Base-by-base conservation (phyloP, 2,797 vertebrate genomes). In the Protosalanx chinensis region DNA sequence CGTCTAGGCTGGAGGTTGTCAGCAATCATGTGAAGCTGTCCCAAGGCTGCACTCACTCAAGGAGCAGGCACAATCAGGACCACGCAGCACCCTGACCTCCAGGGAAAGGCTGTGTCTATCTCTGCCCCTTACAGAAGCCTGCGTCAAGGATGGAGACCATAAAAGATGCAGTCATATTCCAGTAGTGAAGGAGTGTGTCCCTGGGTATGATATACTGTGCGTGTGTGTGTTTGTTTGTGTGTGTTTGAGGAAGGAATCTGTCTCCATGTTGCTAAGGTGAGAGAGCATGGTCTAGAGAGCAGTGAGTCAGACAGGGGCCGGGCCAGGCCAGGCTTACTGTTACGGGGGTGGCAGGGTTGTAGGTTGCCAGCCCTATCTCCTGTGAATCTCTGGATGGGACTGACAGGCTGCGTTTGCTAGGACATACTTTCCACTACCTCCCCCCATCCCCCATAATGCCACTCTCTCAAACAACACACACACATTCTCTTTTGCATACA, bases 251-350 rank as follows among this genome's bases (percentile, higher is more conserved):
- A 27, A 60, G 20, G 23, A 46, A 46, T 46, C 41, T 13, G 41
- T 46, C 41, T 46, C 41, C 41, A 13, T 46, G 41, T 46, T 77
- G 57, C 65, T 74, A 71, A 59, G 35, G 63, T 68, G 62, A 67
- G 68, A 67, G 78, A 49, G 35, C 66, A 68, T 77, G 51, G 66
- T 30, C 20, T 57, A 75, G 67, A 62, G 69, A 46, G 51, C 41
- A 76, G 35, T 23, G 33, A 62, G 66, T 37, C 20, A 79, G 62
- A 71, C 67, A 63, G 62, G 33, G 67, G 59, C 32, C 15, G 67
- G 59, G 29, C 15, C 68, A 51, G 67, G 67, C 51, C 68, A 74
- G 72, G 61, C 64, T 46, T 13, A 64, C 29, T 27, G 27, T 30
- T 20, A 72, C 68, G 15, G n/a, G 33, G 33, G 63, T 33, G 20